phyloP scores from a whole-genome alignment of 2,888 invertebrate species.

The Resseliella maxima region DNA sequence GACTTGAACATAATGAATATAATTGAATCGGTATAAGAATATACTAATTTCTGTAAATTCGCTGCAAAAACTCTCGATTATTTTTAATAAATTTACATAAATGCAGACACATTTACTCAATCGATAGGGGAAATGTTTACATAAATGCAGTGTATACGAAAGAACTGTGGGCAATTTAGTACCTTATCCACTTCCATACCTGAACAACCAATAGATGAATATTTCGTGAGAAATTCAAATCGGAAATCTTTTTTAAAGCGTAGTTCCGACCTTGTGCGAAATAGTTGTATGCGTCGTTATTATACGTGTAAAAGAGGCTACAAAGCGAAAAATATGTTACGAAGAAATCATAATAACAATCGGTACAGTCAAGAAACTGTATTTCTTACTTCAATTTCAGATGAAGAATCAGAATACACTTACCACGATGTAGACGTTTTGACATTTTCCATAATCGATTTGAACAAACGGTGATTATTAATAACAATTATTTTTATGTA shows the following conservation, averaged over 20 bases:
- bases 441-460: background rate
- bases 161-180: background rate
- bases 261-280: background rate
- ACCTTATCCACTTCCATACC: background rate
- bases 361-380: background rate
- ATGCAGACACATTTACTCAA: background rate
- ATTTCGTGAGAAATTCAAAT: background rate
- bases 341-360: background rate
- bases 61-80: background rate
- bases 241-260: slow-evolving; percentile 9
- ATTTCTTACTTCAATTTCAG: background rate
- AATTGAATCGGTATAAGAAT: too few species aligned
- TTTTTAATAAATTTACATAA: background rate
- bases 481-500: background rate
- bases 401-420: background rate
- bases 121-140: background rate
- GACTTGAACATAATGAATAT: too few species aligned
- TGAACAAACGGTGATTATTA: background rate
- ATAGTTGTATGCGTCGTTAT: background rate
- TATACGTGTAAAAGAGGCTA: background rate
- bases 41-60: too few species aligned
- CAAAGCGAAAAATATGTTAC: background rate
- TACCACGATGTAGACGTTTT: background rate
- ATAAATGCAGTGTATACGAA: background rate
- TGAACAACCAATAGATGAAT: background rate